Percentiles rank a stretch among this genome's conserved stretches.
phyloP scores from a whole-genome alignment of 2,888 invertebrate species.

The Gibbula magus region DNA sequence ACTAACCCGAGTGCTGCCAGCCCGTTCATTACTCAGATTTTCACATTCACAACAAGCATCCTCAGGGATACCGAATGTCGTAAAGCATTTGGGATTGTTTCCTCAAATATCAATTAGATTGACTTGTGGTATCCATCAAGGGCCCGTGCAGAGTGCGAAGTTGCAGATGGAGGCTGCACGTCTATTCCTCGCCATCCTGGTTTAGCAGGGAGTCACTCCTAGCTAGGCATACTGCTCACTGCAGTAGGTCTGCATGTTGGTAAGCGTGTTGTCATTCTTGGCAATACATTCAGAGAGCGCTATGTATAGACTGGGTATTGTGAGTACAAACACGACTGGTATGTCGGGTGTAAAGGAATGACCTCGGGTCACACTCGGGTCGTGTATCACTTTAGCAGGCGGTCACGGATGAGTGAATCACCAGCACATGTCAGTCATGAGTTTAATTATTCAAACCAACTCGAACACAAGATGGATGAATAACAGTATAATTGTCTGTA shows the following conservation, averaged over 20 bases:
- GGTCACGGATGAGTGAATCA: background rate
- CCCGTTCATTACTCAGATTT: slow-evolving; percentile 6
- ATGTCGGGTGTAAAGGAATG: background rate
- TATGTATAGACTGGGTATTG: slow-evolving; percentile 12
- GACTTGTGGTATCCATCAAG: background rate
- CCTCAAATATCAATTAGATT: slow-evolving; percentile 14
- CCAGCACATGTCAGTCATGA: background rate
- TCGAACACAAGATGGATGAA: background rate
- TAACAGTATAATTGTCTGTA: background rate
- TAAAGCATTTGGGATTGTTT: background rate
- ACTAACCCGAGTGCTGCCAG: background rate
- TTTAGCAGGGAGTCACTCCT: background rate
- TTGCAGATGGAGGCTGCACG: background rate
- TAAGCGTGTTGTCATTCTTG: background rate
- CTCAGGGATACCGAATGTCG: background rate
- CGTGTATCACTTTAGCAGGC: too few species aligned
- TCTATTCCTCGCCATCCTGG: background rate
- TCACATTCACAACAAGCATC: background rate
- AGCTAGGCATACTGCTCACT: background rate
- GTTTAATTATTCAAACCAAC: background rate
- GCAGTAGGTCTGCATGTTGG: background rate
- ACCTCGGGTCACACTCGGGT: background rate
- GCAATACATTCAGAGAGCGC: background rate
- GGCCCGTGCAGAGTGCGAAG: background rate
- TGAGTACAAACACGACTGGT: slow-evolving; percentile 8